Conservation (phyloP, 2,797 vertebrate genomes). For the Channa striata region DNA sequence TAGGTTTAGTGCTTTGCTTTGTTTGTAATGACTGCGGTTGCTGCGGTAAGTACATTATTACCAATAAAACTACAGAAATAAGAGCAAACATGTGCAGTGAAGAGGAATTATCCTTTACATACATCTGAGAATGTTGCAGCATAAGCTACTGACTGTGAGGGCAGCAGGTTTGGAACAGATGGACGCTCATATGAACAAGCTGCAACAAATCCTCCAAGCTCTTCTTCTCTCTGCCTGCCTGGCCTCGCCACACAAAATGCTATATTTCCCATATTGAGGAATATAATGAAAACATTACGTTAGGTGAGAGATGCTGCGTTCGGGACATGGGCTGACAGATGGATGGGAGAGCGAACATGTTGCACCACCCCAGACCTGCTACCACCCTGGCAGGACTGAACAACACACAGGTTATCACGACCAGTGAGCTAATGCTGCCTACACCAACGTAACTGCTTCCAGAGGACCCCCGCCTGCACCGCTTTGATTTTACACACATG, state of each 20-base stretch:
- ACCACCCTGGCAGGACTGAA: constrained; percentile 70
- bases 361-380: constrained; percentile 71
- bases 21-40: neutral
- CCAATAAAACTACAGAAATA: neutral
- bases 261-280: constrained; percentile 69
- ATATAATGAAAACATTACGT: constrained; percentile 75
- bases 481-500: constrained; percentile 33
- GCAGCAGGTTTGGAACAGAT: constrained; percentile 70
- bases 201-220: constrained; percentile 36
- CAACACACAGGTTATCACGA: constrained; percentile 56
- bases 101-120: constrained; percentile 31
- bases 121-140: constrained; percentile 48
- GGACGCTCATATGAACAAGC: constrained; percentile 65
- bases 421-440: constrained; percentile 55
- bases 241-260: constrained; percentile 46
- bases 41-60: neutral
- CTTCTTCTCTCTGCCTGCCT: constrained; percentile 49
- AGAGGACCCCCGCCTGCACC: constrained; percentile 41
- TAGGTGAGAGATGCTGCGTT: constrained; percentile 63
- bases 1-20: neutral
- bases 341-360: constrained; percentile 76
- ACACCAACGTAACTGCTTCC: constrained; percentile 65
- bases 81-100: too few species aligned
- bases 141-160: constrained; percentile 54
- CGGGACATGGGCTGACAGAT: constrained; percentile 70